Evolutionary conservation across 2,888 invertebrate species (phyloP).

Genomic region (Sinhomidia bicolor): DNA sequence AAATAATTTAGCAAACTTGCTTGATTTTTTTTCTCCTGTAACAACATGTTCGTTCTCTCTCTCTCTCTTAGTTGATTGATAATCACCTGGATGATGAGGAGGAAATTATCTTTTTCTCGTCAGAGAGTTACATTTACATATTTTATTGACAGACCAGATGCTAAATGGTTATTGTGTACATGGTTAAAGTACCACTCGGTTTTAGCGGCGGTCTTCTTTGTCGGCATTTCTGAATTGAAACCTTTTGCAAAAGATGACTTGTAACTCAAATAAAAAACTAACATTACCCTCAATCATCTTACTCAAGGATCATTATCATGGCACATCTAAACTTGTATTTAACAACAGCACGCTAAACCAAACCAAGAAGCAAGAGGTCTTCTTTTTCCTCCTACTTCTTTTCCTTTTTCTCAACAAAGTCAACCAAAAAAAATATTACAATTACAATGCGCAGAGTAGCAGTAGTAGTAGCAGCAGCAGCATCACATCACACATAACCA

Average conservation of each 20-base stretch:
- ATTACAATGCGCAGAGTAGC: conserved; percentile 46
- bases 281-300: conserved; percentile 74
- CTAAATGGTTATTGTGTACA: conserved; percentile 75
- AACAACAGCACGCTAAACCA: conserved; percentile 70
- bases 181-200: conserved; percentile 74
- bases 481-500: conserved; percentile 39
- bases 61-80: conserved; percentile 65
- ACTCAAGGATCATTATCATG: conserved; percentile 72
- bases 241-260: conserved; percentile 75
- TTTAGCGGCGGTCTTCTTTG: conserved; percentile 77
- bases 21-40: conserved; percentile 14
- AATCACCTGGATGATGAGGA: conserved; percentile 73
- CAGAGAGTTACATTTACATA: conserved; percentile 71
- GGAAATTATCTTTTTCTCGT: conserved; percentile 70
- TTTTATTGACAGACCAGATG: conserved; percentile 75
- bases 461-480: too few relatives aligned
- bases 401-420: conserved; percentile 32
- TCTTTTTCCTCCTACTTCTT: neutral
- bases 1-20: conserved; percentile 54
- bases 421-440: conserved; percentile 46
- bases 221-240: conserved; percentile 73
- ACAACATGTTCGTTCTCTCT: neutral
- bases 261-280: conserved; percentile 75
- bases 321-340: conserved; percentile 73
- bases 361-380: conserved; percentile 34